Conservation (phyloP, 2,888 invertebrate genomes). For the Phania funesta region DNA sequence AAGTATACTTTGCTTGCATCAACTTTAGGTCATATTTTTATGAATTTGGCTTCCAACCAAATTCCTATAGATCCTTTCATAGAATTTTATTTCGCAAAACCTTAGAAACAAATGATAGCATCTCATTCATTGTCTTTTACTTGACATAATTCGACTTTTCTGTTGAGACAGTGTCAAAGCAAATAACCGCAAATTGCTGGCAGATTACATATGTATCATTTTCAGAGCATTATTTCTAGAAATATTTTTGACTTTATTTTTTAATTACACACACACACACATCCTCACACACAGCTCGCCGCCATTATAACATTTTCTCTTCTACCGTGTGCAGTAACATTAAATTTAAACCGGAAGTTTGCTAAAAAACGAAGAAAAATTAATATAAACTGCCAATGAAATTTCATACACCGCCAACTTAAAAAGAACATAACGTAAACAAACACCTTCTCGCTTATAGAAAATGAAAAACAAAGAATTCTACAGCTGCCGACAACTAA, state of each 20-base stretch:
- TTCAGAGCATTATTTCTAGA: conserved; percentile 62
- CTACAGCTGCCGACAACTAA: conserved; percentile 25
- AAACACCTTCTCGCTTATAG: background rate
- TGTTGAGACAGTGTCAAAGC: conserved; percentile 67
- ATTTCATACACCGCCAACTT: background rate
- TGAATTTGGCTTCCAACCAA: no score
- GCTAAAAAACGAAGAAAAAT: background rate
- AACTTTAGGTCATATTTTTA: no score
- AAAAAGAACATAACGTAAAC: conserved; percentile 1
- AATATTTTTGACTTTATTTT: conserved; percentile 46
- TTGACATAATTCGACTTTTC: conserved; percentile 20
- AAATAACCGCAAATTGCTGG: conserved; percentile 75
- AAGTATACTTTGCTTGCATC: no score
- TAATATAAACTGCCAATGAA: conserved; percentile 14
- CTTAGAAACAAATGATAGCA: background rate
- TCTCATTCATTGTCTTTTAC: conserved; percentile 4
- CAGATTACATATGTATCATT: conserved; percentile 75
- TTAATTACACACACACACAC: conserved; percentile 20
- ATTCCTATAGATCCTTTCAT: no score
- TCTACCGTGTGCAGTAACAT: conserved; percentile 1
- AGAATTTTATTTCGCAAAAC: no score
- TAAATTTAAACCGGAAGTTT: conserved; percentile 50
- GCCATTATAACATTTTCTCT: background rate
- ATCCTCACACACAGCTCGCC: background rate
- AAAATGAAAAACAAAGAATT: conserved; percentile 23